phyloP scores from a whole-genome alignment of 1,140 invertebrate genomes.

The Solenopsis fugax region DNA sequence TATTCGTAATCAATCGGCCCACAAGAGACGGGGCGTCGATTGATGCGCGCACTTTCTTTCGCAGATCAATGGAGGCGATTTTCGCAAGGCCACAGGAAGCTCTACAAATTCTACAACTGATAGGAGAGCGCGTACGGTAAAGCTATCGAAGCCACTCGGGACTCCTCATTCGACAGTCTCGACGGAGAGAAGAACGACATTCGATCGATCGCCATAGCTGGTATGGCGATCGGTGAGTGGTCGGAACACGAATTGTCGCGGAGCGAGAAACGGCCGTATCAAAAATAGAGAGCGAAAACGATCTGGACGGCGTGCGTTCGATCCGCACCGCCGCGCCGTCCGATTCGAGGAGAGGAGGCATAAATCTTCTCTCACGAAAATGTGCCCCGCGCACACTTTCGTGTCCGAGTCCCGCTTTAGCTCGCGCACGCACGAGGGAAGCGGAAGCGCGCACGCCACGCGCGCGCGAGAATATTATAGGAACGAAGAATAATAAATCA shows the following conservation, averaged over 20 bases:
- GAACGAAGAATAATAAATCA: constrained; percentile 82
- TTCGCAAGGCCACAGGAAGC: constrained; percentile 5
- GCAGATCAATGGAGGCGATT: neutral
- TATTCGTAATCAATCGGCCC: neutral
- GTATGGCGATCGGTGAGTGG: neutral
- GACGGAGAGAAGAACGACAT: neutral
- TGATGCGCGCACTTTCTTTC: neutral
- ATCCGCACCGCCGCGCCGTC: neutral
- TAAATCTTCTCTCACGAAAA: constrained; percentile 30
- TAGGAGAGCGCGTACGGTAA: neutral
- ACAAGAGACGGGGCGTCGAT: neutral
- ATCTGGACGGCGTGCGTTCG: constrained; percentile 35
- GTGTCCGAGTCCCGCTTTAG: neutral
- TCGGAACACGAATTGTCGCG: neutral
- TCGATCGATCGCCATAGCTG: neutral
- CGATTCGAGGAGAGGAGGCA: constrained; percentile 71
- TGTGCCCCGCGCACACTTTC: neutral
- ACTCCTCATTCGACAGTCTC: constrained; percentile 11
- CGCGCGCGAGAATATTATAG: constrained; percentile 83
- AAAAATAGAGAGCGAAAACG: constrained; percentile 86
- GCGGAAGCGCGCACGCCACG: constrained; percentile 67
- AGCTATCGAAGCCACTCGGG: constrained; percentile 37
- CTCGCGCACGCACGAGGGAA: constrained; percentile 2
- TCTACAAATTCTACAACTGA: constrained; percentile 11
- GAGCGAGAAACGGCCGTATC: constrained; percentile 77